These are phyloP conservation scores for Troides helena DNA, from an alignment of 2,888 invertebrate genomes.

Conservation along the genomic window DNA sequence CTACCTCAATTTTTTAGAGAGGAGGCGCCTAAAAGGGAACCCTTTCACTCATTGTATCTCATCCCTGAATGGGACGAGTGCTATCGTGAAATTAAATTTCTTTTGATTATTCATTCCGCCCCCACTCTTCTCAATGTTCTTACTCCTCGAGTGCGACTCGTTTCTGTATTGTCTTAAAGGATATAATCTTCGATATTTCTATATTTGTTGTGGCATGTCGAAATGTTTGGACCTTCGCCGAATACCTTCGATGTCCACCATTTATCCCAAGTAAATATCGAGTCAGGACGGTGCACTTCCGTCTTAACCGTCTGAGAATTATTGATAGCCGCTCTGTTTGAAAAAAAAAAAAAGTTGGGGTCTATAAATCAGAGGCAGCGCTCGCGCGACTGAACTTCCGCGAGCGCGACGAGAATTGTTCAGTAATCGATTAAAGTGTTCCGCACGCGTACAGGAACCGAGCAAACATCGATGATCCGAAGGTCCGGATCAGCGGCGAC, in stretches of 20 bases:
- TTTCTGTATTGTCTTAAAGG: slow-evolving; percentile 6
- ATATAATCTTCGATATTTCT: no score
- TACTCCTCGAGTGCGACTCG: slow-evolving; percentile 37
- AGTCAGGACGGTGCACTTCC: no score
- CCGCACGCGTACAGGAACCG: slow-evolving; percentile 63
- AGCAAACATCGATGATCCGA: slow-evolving; percentile 64
- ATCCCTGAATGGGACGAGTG: slow-evolving; percentile 64
- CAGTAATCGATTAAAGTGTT: slow-evolving; percentile 64
- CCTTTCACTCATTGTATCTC: slow-evolving; percentile 76
- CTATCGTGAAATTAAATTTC: slow-evolving; percentile 69
- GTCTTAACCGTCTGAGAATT: no score
- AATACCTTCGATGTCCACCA: no score
- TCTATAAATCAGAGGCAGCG: slow-evolving; percentile 12
- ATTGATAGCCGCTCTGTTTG: no score
- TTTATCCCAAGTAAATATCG: no score
- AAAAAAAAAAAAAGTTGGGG: no score
- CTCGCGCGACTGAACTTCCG: slow-evolving; percentile 41
- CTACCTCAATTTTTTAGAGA: slow-evolving; percentile 78
- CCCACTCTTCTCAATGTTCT: slow-evolving; percentile 30
- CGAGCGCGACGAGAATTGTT: slow-evolving; percentile 56
- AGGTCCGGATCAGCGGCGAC: slow-evolving; percentile 51
- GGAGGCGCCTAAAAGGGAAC: slow-evolving; percentile 73
- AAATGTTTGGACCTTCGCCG: no score
- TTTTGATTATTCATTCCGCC: slow-evolving; percentile 55
- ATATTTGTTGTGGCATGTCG: no score